Evolutionary conservation across 30 jellyfish, hydroid and myxozoan species (phyloP).

Genomic region (Rhopilema esculentum): DNA sequence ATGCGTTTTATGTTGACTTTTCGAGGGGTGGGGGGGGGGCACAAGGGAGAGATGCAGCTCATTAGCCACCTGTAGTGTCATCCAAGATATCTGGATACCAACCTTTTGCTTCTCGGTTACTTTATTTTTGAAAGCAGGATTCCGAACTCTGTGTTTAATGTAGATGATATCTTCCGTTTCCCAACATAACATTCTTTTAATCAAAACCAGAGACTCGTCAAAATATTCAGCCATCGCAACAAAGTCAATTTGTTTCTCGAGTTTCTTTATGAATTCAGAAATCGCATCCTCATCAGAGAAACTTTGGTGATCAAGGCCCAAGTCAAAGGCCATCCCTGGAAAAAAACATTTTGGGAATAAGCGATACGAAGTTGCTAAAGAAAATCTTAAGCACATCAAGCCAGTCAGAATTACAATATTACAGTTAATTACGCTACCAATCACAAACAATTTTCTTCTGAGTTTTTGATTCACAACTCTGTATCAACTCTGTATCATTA

Average conservation of each 20-base stretch:
- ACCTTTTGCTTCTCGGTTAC: slow-evolving; percentile 64
- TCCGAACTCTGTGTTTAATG: slow-evolving; percentile 56
- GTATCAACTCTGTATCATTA: too few species aligned
- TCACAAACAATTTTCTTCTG: too few species aligned
- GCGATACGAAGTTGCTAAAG: background rate
- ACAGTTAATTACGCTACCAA: too few species aligned
- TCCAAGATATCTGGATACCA: background rate
- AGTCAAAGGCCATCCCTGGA: slow-evolving; percentile 79
- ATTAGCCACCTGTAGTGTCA: background rate
- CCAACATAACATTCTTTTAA: slow-evolving; percentile 91
- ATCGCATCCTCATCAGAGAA: slow-evolving; percentile 54
- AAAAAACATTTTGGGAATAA: background rate
- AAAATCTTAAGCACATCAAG: too few species aligned
- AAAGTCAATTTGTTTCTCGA: slow-evolving; percentile 61
- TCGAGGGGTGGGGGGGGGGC: too few species aligned
- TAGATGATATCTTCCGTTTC: slow-evolving; percentile 84
- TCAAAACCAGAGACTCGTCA: slow-evolving; percentile 86
- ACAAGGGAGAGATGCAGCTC: too few species aligned
- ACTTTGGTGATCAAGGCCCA: slow-evolving; percentile 70
- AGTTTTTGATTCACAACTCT: too few species aligned
- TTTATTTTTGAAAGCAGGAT: slow-evolving; percentile 14
- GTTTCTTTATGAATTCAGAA: slow-evolving; percentile 23
- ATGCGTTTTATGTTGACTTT: too few species aligned
- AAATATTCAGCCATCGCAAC: slow-evolving; percentile 80
- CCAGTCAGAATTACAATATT: too few species aligned